Evolutionary conservation across 2,888 invertebrate genomes (phyloP).

Genomic region (Drosophila basisetae): DNA sequence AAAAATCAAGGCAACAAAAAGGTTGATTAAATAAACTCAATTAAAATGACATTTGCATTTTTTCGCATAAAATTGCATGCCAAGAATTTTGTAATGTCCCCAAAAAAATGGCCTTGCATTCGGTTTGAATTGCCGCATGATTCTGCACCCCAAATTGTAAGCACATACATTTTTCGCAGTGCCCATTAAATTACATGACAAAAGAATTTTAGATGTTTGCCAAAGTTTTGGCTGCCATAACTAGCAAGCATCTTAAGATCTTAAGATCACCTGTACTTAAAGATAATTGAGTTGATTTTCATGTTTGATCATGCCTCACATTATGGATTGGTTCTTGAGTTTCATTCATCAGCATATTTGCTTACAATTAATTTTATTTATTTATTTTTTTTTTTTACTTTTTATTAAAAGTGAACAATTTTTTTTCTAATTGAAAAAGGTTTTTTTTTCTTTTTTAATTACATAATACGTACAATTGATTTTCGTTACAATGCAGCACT

Average conservation of each 20-base stretch:
- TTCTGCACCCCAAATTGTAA: not conserved
- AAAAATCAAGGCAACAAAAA: not conserved
- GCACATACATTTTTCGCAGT: not conserved
- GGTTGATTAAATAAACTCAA: not conserved
- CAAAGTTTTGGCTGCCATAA: not conserved
- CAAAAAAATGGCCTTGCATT: not conserved
- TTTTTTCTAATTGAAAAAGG: accelerated
- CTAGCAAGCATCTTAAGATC: not conserved
- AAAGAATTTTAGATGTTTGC: not conserved
- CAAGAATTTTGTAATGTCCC: not conserved
- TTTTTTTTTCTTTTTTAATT: not conserved
- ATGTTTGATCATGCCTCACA: not conserved
- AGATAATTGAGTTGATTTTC: not conserved
- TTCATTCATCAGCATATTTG: not conserved
- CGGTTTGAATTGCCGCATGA: not conserved
- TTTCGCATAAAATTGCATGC: not conserved
- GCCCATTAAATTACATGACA: not conserved
- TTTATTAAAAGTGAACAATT: not conserved
- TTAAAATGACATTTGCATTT: not conserved
- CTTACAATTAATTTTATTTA: not conserved
- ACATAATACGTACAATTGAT: not conserved
- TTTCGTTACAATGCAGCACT: not conserved
- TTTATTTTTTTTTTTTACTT: not conserved
- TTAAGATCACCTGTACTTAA: not conserved
- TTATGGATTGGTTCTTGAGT: not conserved